Evolutionary conservation across 1,140 invertebrate species (phyloP), one percentile per base, ranked within the genome.

Genomic region (Hypsibius dujardini): DNA sequence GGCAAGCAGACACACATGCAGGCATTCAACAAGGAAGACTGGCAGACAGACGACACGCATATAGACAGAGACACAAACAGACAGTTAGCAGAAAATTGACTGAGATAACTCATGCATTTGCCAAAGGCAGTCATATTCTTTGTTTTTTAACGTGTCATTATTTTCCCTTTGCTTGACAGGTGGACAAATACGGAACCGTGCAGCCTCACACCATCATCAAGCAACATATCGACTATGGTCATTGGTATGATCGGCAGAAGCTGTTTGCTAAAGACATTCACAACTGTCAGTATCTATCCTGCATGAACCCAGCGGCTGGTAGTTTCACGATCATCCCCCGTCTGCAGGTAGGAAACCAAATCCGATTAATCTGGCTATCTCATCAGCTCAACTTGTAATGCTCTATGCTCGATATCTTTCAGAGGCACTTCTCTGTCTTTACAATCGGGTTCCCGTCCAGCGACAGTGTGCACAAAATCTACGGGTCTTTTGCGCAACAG

Each of bases 221-320:
- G 42, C 93, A 97, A 77, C 92, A 95, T 80, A 80, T 97, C 74
- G 93, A 95, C 79, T 96, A 96, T 77, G 86, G 86, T 70, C 93
- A 96, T 79, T 96, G 94, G 93, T 84, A 83, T 75, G 92, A 96
- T 77, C 82, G 94, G 47, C 87, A 86, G 0, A 92, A 92, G 77
- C 80, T 96, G n/a, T 85, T 87, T 0, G 79, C 95, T 0, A 96
- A 96, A 80, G 93, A 96, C 71, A 94, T 97, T 72, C 90, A 94
- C 76, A 95, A 95, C 77, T 94, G 90, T 72, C 93, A 96, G 78
- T 97, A 96, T 77, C 87, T 96, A 0, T 89, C 90, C 46, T 95
- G 90, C 77, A 96, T 97, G 93, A 96, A 96, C 80, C 94, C 93
- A 0, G 95, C 92, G 0, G 91, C 92, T 70, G 93, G 93, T 47